phyloP scores from a whole-genome alignment of 1,140 invertebrate species.

The Drosophila sp. region DNA sequence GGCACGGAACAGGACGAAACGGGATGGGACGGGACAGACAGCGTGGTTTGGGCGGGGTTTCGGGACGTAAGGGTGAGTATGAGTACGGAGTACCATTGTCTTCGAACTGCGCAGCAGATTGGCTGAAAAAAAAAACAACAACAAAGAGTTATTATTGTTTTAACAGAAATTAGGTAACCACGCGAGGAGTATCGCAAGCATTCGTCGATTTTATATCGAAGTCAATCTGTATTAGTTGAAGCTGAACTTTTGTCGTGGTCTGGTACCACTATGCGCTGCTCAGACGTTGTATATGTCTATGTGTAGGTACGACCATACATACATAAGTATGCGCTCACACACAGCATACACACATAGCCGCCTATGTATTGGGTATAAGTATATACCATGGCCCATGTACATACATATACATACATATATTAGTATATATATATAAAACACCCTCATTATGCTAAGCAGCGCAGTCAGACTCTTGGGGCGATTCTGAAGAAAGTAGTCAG shows the following conservation, averaged over 20 bases:
- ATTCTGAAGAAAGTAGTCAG: conserved; percentile 33
- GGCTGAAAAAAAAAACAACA: conserved; percentile 5
- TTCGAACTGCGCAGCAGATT: not conserved
- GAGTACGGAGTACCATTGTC: conserved; percentile 1
- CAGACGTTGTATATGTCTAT: not conserved
- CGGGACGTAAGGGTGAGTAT: not conserved
- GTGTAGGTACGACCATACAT: not conserved
- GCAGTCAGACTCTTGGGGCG: conserved; percentile 39
- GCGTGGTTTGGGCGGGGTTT: conserved; percentile 26
- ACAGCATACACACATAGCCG: not conserved
- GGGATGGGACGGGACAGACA: conserved; percentile 9
- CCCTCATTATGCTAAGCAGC: conserved; percentile 75
- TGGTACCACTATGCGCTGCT: conserved; percentile 17
- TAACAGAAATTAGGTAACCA: conserved; percentile 10
- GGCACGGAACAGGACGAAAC: not conserved
- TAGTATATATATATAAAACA: conserved; percentile 44
- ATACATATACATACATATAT: conserved; percentile 18
- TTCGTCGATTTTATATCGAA: conserved; percentile 1
- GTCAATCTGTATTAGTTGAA: not conserved
- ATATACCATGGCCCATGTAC: not conserved
- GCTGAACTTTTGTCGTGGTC: not conserved
- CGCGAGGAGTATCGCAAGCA: not conserved
- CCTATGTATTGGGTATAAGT: conserved; percentile 1
- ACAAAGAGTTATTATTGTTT: conserved; percentile 5
- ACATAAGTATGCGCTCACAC: not conserved